Evolutionary conservation across 2,888 invertebrate species (phyloP), one percentile per base, ranked within the genome.

Genomic region (Conops quadrifasciatus): DNA sequence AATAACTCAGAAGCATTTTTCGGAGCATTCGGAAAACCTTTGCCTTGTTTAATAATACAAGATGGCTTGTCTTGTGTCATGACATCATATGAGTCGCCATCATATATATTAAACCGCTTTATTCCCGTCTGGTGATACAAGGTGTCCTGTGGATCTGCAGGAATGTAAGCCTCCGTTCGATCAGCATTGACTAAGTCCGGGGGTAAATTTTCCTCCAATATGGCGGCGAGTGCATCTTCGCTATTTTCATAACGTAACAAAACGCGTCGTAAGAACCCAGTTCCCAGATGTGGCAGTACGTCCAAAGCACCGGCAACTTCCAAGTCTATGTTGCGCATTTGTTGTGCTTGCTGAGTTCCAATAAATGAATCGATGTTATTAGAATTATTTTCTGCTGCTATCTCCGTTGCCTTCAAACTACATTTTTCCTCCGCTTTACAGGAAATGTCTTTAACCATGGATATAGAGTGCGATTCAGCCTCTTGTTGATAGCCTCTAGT

Each of bases 271-370:
- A 92, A 88, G 73, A 90, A 90, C 0, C 90, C 94, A 79, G 93
- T 93, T 0, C 95, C 95, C 63, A 95, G 87, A 85, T 95, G 90
- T 2, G 94, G 94, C 59, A 97, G 87, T 71, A 96, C 86, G 71
- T 88, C 88, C 30, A 87, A 77, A 43, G 89, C 87, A 26, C 84
- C 81, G 13, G 81, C 75, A 36, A 88, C 87, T 76, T 86, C 85
- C 19, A 80, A 72, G 71, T 88, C 87, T 56, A 88, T 80, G 69
- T 85, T 80, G 30, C 85, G 80, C 24, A 63, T 56, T 0, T 28
- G 15, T 43, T 28, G 51, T 60, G 67, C 19, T 56, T 66, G 53
- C 45, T 19, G 53, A 9, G 30, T 62, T 13, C 47, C 28, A 28
- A n/a, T 7, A 7, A 21, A 28, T 2, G 24, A 11, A 15, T 58